These are phyloP conservation scores for Nemotelus nigrinus DNA, from an alignment of 2,888 invertebrate species.

Conservation along the genomic window DNA sequence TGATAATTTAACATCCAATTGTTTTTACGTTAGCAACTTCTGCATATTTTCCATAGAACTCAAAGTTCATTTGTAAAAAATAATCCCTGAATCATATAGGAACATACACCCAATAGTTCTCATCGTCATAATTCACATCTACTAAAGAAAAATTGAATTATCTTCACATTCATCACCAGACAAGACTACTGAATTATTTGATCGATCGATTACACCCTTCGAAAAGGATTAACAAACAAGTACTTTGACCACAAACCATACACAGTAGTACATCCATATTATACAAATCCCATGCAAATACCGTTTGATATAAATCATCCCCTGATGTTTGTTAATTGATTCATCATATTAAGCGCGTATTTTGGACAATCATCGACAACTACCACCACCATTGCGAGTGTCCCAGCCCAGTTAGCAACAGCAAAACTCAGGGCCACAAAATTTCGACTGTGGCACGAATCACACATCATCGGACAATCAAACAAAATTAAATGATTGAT, in stretches of 20 bases:
- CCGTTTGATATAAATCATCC: not conserved
- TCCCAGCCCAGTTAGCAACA: not conserved
- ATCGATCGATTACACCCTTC: conserved; percentile 22
- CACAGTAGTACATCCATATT: not conserved
- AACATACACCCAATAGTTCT: too few species aligned
- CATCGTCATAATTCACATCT: too few species aligned
- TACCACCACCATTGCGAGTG: not conserved
- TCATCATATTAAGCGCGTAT: not conserved
- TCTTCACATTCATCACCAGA: not conserved
- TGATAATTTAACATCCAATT: too few species aligned
- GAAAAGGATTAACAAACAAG: not conserved
- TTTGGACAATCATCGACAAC: not conserved
- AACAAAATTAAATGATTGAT: conserved; percentile 41
- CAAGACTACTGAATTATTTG: not conserved
- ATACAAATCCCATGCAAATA: not conserved
- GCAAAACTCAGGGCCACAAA: not conserved
- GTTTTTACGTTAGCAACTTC: too few species aligned
- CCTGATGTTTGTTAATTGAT: conserved; percentile 25
- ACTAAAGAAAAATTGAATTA: too few species aligned
- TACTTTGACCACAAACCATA: not conserved
- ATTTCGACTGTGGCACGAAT: not conserved
- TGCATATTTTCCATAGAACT: too few species aligned
- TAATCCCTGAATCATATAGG: too few species aligned
- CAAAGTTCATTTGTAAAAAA: too few species aligned
- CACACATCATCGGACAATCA: conserved; percentile 1